phyloP scores from a whole-genome alignment of 2,888 invertebrate genomes.

The Latrodectus elegans region DNA sequence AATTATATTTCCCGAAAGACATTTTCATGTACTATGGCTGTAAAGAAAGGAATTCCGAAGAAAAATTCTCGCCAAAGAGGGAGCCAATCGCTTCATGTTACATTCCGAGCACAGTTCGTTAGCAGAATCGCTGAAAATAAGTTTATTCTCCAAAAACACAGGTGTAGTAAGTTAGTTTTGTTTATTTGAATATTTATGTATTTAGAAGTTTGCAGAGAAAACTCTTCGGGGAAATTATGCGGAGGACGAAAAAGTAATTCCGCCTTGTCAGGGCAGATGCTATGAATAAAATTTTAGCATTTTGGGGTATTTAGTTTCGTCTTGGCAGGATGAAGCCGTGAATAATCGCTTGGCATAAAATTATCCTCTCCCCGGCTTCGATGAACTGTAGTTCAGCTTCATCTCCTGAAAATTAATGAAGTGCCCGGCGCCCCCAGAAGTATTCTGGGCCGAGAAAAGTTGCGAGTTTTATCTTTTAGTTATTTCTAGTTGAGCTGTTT shows the following conservation, averaged over 20 bases:
- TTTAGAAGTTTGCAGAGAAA: slow-evolving; percentile 8
- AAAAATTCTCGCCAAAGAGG: no score
- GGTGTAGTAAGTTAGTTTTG: not conserved
- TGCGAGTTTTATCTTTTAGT: not conserved
- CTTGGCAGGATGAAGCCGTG: not conserved
- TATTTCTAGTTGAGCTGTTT: no score
- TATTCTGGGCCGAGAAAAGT: not conserved
- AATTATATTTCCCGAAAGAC: no score
- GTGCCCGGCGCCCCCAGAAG: slow-evolving; percentile 4
- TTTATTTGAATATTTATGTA: slow-evolving; percentile 33
- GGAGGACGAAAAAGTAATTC: slow-evolving; percentile 31
- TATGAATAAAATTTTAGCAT: slow-evolving; percentile 32
- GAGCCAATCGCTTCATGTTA: no score
- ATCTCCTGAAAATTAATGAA: slow-evolving; percentile 40
- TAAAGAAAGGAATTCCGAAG: no score
- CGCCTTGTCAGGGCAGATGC: slow-evolving; percentile 14
- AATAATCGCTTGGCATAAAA: slow-evolving; percentile 24
- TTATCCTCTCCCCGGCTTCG: slow-evolving; percentile 4
- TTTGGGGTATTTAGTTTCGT: slow-evolving; percentile 38
- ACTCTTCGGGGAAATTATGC: slow-evolving; percentile 46
- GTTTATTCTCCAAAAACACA: not conserved
- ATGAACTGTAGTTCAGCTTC: slow-evolving; percentile 23
- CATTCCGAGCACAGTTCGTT: no score
- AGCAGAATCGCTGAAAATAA: not conserved
- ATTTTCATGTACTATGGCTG: no score